These are phyloP conservation scores for Xerus inauris DNA, from an alignment of 2,113 vertebrate genomes.

Conservation along the genomic window DNA sequence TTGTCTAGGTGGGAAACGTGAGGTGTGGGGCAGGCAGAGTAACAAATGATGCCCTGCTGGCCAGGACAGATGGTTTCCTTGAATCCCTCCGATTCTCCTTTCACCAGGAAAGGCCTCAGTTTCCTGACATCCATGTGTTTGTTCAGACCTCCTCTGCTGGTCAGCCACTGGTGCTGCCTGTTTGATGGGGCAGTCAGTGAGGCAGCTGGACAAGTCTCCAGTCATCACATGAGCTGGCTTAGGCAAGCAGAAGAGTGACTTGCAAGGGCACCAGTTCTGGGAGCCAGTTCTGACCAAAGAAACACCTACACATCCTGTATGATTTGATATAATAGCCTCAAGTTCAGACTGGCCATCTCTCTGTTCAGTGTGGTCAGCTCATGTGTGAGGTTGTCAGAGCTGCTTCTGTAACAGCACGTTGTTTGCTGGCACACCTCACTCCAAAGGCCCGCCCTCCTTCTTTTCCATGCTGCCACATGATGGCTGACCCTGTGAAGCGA, in stretches of 20 bases:
- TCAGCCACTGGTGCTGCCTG: not conserved
- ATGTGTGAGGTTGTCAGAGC: not conserved
- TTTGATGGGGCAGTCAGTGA: not conserved
- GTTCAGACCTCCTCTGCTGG: not conserved
- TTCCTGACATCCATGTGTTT: not conserved
- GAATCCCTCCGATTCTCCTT: not conserved
- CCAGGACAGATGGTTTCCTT: not conserved
- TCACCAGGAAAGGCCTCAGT: not conserved
- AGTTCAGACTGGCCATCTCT: conserved; percentile 36
- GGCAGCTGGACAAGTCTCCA: not conserved
- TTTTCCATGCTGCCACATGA: not conserved
- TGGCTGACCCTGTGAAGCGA: not conserved
- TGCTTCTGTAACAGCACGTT: not conserved
- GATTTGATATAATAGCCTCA: conserved; percentile 6
- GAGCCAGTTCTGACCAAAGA: not conserved
- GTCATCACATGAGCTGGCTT: not conserved
- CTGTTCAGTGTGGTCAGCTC: not conserved
- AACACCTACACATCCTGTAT: no score
- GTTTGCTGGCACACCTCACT: no score
- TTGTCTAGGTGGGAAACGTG: not conserved
- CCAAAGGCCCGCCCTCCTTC: not conserved
- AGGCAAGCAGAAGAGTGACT: not conserved
- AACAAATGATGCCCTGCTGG: not conserved
- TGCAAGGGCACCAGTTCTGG: not conserved
- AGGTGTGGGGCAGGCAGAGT: not conserved